These are phyloP conservation scores for Pelobates fuscus DNA, from an alignment of 2,113 vertebrate species.

Conservation along the genomic window DNA sequence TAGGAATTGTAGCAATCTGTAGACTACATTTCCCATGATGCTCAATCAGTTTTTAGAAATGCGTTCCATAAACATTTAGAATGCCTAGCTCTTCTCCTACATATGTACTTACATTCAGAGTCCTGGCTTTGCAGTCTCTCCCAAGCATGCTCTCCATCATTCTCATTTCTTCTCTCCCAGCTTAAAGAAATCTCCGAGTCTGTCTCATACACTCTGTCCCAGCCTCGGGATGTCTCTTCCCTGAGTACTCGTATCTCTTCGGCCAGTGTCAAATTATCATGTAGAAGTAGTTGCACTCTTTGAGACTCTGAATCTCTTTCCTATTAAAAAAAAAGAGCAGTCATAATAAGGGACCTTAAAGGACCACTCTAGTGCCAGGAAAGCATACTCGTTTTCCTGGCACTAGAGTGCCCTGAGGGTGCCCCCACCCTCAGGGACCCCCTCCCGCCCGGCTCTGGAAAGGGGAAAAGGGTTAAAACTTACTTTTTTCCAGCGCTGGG, in stretches of 20 bases:
- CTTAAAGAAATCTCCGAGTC: not conserved
- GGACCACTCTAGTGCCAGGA: too few species aligned
- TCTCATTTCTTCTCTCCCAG: constrained; percentile 18
- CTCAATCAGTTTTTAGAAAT: too few species aligned
- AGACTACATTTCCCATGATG: too few species aligned
- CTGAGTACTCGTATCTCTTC: constrained; percentile 62
- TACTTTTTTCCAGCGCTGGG: too few species aligned
- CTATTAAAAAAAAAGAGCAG: constrained; percentile 51
- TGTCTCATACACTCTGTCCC: constrained; percentile 66
- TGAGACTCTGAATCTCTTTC: constrained; percentile 76
- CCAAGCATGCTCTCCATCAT: not conserved
- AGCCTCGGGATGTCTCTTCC: constrained; percentile 50
- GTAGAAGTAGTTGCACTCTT: constrained; percentile 75
- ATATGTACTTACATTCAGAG: constrained; percentile 21
- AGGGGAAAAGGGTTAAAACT: too few species aligned
- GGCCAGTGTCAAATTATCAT: constrained; percentile 76
- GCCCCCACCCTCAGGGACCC: too few species aligned
- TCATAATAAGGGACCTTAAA: too few species aligned
- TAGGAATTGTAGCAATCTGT: too few species aligned
- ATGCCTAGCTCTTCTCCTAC: not conserved
- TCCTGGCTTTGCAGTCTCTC: constrained; percentile 9
- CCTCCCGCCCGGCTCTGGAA: too few species aligned
- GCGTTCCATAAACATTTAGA: too few species aligned
- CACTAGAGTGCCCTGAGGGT: too few species aligned
- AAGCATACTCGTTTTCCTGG: too few species aligned